Evolutionary conservation across 2,888 invertebrate species (phyloP).

Genomic region (Phymatocera aterrima): DNA sequence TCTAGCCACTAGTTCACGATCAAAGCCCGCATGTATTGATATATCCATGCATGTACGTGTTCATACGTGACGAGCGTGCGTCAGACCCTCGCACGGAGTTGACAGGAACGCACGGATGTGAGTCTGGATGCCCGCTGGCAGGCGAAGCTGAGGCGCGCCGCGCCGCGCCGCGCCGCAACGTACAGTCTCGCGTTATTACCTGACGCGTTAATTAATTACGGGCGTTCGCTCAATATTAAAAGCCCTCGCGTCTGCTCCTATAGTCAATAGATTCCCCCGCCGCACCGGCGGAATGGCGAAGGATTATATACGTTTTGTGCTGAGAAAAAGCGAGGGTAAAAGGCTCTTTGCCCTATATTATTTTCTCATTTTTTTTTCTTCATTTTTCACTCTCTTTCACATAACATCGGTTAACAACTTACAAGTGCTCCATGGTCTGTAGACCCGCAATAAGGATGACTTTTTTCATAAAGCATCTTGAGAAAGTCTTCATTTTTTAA

Average conservation of each 20-base stretch:
- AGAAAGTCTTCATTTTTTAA: too few species aligned
- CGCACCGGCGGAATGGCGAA: background rate
- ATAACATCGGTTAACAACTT: constrained; percentile 6
- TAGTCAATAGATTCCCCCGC: background rate
- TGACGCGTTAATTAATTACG: constrained; percentile 55
- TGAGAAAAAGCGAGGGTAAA: constrained; percentile 5
- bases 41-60: background rate
- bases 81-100: constrained; percentile 17
- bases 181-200: constrained; percentile 43
- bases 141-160: constrained; percentile 28
- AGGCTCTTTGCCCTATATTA: background rate
- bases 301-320: background rate
- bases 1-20: background rate
- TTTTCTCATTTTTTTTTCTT: background rate
- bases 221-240: constrained; percentile 39
- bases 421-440: constrained; percentile 18
- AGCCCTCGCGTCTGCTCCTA: constrained; percentile 22
- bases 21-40: background rate
- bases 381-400: background rate
- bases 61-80: background rate
- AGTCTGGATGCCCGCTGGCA: constrained; percentile 35
- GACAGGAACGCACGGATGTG: constrained; percentile 29
- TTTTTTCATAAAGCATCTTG: too few species aligned
- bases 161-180: too few species aligned
- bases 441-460: background rate